Conservation (phyloP, 2,888 invertebrate species). For the Campoplex capitator region DNA sequence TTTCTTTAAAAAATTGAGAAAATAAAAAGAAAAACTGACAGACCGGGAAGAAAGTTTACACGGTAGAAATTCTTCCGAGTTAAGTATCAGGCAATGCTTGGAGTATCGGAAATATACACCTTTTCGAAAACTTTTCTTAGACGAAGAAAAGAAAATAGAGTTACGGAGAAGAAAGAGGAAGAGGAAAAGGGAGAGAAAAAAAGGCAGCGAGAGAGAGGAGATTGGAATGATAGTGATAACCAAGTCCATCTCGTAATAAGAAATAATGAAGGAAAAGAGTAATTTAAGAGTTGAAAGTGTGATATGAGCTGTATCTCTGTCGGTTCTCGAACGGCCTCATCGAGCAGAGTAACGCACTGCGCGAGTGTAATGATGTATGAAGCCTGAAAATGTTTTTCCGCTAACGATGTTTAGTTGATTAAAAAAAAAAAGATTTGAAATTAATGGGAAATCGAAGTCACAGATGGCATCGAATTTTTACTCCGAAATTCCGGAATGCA, state of each 20-base stretch:
- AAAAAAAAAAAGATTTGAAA: neutral
- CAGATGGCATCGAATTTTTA: neutral
- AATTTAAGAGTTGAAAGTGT: slow-evolving; percentile 59
- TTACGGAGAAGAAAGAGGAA: neutral
- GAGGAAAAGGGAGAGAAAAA: neutral
- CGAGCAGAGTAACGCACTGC: neutral
- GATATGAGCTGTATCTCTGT: slow-evolving; percentile 5
- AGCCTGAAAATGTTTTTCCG: neutral
- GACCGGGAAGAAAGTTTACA: too few relatives aligned
- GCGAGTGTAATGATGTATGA: neutral
- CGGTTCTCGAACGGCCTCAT: neutral
- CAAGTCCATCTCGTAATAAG: slow-evolving; percentile 62
- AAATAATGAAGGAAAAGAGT: slow-evolving; percentile 67
- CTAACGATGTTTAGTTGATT: neutral
- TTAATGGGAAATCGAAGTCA: neutral
- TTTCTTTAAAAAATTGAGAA: too few relatives aligned
- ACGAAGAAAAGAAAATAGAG: neutral
- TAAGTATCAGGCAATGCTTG: neutral
- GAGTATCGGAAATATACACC: neutral
- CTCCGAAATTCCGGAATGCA: neutral
- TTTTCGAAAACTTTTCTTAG: neutral
- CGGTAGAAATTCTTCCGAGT: neutral
- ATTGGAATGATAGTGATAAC: slow-evolving; percentile 49
- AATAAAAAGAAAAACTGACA: too few relatives aligned
- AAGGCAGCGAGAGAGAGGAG: neutral